Conservation (phyloP, 1,140 invertebrate genomes). For the Aphis craccivora region DNA sequence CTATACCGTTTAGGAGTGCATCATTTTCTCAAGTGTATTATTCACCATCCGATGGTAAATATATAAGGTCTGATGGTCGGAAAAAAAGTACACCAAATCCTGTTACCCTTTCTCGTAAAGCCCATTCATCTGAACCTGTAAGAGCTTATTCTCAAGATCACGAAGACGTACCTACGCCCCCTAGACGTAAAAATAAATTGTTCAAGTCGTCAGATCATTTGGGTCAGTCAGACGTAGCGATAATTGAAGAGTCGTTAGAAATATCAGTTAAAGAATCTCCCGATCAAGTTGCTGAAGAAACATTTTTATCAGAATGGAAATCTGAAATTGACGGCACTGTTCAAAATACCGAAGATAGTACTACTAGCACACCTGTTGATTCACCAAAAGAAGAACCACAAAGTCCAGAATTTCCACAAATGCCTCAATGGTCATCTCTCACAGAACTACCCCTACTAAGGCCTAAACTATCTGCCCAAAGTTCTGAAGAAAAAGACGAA, state of each 20-base stretch:
- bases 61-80: conserved; percentile 60
- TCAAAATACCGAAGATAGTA: neutral
- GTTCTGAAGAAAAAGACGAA: conserved; percentile 77
- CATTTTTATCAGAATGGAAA: conserved; percentile 44
- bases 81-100: conserved; percentile 30
- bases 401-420: conserved; percentile 37
- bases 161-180: conserved; percentile 8
- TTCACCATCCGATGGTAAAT: conserved; percentile 64
- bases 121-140: conserved; percentile 8
- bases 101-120: conserved; percentile 30
- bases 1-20: conserved; percentile 77
- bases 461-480: conserved; percentile 72
- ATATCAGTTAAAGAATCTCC: conserved; percentile 15
- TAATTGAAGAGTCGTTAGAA: conserved; percentile 27
- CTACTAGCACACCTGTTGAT: neutral
- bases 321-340: neutral
- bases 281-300: neutral
- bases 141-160: conserved; percentile 41
- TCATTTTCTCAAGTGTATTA: conserved; percentile 86
- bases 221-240: neutral
- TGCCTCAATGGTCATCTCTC: conserved; percentile 57
- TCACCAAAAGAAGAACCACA: conserved; percentile 27
- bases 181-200: conserved; percentile 46
- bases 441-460: conserved; percentile 60
- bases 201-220: conserved; percentile 2